A percentile compares a stretch with the other conserved stretches of the same genome.
Conservation (phyloP, 2,888 invertebrate species). For the Erynnis tages region DNA sequence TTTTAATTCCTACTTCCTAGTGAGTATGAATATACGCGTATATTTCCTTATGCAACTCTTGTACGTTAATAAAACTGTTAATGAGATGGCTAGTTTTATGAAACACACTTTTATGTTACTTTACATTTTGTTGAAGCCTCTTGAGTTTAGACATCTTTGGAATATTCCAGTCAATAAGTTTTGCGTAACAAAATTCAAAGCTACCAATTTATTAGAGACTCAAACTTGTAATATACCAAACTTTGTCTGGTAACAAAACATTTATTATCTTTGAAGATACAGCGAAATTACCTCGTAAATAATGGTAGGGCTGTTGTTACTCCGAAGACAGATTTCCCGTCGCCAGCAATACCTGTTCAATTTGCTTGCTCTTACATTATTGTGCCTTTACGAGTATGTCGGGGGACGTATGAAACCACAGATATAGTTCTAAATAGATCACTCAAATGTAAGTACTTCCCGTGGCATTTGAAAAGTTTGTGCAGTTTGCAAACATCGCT, state of each 20-base stretch:
- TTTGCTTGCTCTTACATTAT: constrained; percentile 5
- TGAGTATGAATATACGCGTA: too few species aligned
- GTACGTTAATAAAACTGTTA: too few species aligned
- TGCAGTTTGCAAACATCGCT: too few species aligned
- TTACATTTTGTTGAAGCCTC: too few species aligned
- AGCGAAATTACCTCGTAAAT: constrained; percentile 13
- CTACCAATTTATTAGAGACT: neutral
- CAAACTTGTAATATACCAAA: neutral
- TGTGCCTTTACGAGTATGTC: constrained; percentile 5
- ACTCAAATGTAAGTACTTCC: too few species aligned
- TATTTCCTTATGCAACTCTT: too few species aligned
- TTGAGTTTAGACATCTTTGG: too few species aligned
- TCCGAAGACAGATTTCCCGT: neutral
- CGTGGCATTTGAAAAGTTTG: too few species aligned
- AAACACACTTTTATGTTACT: too few species aligned
- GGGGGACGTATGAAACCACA: neutral
- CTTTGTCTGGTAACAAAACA: neutral
- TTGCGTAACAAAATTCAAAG: neutral
- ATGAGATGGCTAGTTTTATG: too few species aligned
- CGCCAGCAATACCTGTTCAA: neutral
- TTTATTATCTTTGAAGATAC: constrained; percentile 3
- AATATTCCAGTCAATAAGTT: neutral
- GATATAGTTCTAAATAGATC: too few species aligned
- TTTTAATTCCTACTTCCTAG: too few species aligned
- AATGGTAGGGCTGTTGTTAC: neutral